A percentile compares a stretch with the other conserved stretches of the same genome.
Evolutionary conservation across 2,113 vertebrate genomes (phyloP).

Genomic region (Morone chrysops): DNA sequence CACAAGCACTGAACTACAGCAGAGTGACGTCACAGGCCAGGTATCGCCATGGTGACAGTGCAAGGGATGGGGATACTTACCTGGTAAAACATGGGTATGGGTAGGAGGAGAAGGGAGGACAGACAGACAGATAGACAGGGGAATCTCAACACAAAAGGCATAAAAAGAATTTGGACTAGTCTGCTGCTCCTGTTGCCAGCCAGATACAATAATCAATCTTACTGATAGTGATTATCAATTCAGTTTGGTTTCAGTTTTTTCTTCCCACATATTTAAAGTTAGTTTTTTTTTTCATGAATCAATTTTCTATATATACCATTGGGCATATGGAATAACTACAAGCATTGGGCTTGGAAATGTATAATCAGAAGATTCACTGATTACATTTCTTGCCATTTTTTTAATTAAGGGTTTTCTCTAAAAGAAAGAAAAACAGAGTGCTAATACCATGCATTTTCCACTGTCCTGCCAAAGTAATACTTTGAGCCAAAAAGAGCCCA

Average conservation of each 20-base stretch:
- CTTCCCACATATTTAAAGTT: constrained; percentile 47
- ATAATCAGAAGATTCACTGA: not conserved
- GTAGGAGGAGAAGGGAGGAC: constrained; percentile 56
- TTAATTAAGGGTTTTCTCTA: not conserved
- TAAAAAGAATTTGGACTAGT: constrained; percentile 82
- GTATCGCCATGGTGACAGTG: constrained; percentile 95
- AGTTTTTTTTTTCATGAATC: constrained; percentile 46
- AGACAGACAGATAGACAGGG: constrained; percentile 76
- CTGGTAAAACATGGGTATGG: constrained; percentile 78
- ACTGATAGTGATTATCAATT: constrained; percentile 81
- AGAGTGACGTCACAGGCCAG: constrained; percentile 96
- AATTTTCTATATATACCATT: constrained; percentile 79
- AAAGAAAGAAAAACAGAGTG: not conserved
- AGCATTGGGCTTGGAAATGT: constrained; percentile 28
- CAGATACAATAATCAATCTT: constrained; percentile 76
- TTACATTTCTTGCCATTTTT: not conserved
- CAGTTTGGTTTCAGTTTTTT: constrained; percentile 85
- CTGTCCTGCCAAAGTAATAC: not conserved
- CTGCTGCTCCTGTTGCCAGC: constrained; percentile 84
- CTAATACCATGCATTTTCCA: not conserved
- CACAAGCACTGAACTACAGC: constrained; percentile 99
- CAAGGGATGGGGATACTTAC: constrained; percentile 86
- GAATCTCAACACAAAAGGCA: constrained; percentile 82
- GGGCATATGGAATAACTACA: constrained; percentile 74
- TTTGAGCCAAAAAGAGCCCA: constrained; percentile 15